Percentiles rank a stretch among this genome's conserved stretches.
These are phyloP conservation scores for Megaceryle alcyon DNA, from an alignment of 2,797 vertebrate species.

Conservation along the genomic window DNA sequence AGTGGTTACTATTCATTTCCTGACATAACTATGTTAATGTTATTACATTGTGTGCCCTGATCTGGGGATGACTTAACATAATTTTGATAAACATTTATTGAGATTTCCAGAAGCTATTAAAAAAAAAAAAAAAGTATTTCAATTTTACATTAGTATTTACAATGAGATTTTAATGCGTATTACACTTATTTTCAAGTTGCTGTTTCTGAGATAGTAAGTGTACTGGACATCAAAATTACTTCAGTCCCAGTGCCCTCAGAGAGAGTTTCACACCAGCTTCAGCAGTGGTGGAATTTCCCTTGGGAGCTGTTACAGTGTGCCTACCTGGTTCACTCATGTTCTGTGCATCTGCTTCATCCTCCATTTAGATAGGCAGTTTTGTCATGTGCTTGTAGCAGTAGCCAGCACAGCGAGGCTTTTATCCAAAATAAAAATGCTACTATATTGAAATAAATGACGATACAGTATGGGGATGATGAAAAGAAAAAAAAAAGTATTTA, in stretches of 20 bases:
- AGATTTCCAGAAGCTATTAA: neutral
- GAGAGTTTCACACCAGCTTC: neutral
- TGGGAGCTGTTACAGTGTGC: neutral
- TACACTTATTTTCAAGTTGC: neutral
- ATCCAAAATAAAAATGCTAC: neutral
- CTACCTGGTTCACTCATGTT: neutral
- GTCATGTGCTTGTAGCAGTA: neutral
- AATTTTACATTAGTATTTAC: neutral
- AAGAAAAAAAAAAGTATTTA: neutral
- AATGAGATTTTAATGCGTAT: neutral
- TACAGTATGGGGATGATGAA: neutral
- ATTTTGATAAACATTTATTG: neutral
- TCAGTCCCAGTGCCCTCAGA: neutral
- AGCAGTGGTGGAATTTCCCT: neutral
- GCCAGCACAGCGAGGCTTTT: neutral
- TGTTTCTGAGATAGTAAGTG: neutral
- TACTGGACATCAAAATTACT: neutral
- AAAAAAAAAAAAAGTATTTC: neutral
- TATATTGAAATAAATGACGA: neutral
- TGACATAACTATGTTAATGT: neutral
- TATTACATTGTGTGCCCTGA: neutral
- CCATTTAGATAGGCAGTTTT: neutral
- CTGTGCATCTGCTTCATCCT: neutral
- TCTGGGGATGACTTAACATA: neutral
- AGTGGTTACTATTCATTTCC: neutral